Evolutionary conservation across 2,113 vertebrate genomes (phyloP).

Genomic region (Naja naja): DNA sequence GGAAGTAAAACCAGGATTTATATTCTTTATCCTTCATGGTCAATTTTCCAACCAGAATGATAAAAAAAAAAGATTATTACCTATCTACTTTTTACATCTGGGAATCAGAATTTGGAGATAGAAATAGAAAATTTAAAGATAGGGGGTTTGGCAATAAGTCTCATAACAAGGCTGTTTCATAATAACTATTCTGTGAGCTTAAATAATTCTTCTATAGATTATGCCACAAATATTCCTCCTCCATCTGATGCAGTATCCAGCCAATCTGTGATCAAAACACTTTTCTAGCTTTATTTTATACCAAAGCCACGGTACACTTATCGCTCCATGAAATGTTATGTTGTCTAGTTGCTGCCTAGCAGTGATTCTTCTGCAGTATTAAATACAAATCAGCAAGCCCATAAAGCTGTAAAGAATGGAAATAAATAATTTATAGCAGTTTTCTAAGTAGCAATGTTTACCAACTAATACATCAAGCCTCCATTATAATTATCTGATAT

Average conservation of each 20-base stretch:
- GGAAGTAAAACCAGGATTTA: not conserved
- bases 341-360: not conserved
- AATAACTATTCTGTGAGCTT: not conserved
- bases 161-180: not conserved
- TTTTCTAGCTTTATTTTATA: constrained; percentile 11
- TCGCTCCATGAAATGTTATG: not conserved
- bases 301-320: not conserved
- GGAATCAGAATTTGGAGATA: not conserved
- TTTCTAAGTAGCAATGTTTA: constrained; percentile 49
- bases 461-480: constrained; percentile 57
- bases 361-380: not conserved
- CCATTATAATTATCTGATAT: constrained; percentile 54
- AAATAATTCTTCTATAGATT: not conserved
- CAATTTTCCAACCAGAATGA: not conserved
- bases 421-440: constrained; percentile 52
- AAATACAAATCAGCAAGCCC: constrained; percentile 8
- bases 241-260: not conserved
- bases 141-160: not conserved
- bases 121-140: not conserved
- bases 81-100: not conserved
- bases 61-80: not conserved
- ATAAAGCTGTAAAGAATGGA: constrained; percentile 35
- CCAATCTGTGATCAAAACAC: not conserved
- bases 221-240: not conserved
- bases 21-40: not conserved